These are phyloP conservation scores for Drosophila arizonae DNA, from an alignment of 1,140 invertebrate genomes.

Conservation along the genomic window DNA sequence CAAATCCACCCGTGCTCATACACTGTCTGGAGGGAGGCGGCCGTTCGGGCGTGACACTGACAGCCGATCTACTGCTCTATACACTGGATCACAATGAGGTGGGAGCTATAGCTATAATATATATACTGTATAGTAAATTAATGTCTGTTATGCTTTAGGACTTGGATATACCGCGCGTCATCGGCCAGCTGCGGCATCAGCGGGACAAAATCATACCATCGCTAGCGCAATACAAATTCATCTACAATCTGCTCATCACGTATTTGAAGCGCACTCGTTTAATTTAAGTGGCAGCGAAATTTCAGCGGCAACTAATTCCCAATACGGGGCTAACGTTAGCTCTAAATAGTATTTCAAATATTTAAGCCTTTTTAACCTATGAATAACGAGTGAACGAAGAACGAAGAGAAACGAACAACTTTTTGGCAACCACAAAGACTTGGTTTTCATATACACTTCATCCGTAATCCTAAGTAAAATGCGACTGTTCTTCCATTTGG, in stretches of 20 bases:
- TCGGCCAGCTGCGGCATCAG: constrained; percentile 90
- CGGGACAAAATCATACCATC: constrained; percentile 93
- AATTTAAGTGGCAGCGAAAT: constrained; percentile 84
- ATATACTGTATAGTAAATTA: no score
- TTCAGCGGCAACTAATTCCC: not conserved
- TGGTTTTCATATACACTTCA: constrained; percentile 17
- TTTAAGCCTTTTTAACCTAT: constrained; percentile 35
- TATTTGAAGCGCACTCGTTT: constrained; percentile 93
- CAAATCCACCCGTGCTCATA: constrained; percentile 88
- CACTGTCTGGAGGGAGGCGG: constrained; percentile 89
- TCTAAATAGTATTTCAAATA: constrained; percentile 21
- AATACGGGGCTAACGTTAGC: constrained; percentile 15
- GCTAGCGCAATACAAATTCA: constrained; percentile 93
- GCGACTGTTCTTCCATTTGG: constrained; percentile 41
- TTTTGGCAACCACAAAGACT: constrained; percentile 30
- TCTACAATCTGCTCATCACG: constrained; percentile 92
- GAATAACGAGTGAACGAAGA: constrained; percentile 21
- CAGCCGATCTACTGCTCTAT: constrained; percentile 91
- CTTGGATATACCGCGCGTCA: constrained; percentile 90
- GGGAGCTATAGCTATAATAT: constrained; percentile 35
- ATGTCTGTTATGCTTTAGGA: constrained; percentile 83
- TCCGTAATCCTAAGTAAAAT: constrained; percentile 21
- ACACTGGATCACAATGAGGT: constrained; percentile 95
- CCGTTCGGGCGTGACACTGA: constrained; percentile 89
- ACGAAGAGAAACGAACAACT: constrained; percentile 43